A percentile compares a stretch with the other conserved stretches of the same genome.
These are phyloP conservation scores for Nanorana parkeri DNA, from an alignment of 2,113 vertebrate species.

Conservation along the genomic window DNA sequence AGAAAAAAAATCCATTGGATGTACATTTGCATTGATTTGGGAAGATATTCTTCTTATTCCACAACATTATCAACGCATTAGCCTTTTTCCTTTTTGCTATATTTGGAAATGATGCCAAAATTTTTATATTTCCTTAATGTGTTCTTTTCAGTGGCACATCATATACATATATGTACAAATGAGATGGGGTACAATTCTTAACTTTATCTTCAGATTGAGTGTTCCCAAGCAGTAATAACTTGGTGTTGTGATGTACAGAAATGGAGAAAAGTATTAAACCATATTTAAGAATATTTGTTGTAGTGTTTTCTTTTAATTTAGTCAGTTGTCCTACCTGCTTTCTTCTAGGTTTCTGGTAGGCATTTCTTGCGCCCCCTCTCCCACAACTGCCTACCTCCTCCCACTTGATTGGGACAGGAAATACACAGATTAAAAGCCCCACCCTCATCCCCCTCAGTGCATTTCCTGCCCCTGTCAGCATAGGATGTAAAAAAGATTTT, in stretches of 20 bases:
- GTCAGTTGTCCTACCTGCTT: too few species aligned
- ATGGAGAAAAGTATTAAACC: slow-evolving; percentile 90
- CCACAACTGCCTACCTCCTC: too few species aligned
- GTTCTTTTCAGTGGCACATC: slow-evolving; percentile 76
- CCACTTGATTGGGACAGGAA: too few species aligned
- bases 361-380: too few species aligned
- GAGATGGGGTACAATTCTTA: slow-evolving; percentile 58
- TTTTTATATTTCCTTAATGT: slow-evolving; percentile 89
- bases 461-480: too few species aligned
- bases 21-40: slow-evolving; percentile 79
- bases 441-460: too few species aligned
- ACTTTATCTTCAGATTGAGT: slow-evolving; percentile 82
- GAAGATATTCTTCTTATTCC: slow-evolving; percentile 81
- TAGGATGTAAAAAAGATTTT: too few species aligned
- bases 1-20: slow-evolving; percentile 74
- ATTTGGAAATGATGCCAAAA: slow-evolving; percentile 88
- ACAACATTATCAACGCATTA: slow-evolving; percentile 81
- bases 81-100: slow-evolving; percentile 87
- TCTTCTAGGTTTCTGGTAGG: too few species aligned
- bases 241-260: slow-evolving; percentile 91
- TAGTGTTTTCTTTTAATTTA: slow-evolving; percentile 60
- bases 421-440: too few species aligned
- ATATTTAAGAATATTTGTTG: slow-evolving; percentile 86
- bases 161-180: slow-evolving; percentile 85
- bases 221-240: slow-evolving; percentile 84